Evolutionary conservation across 2,888 invertebrate species (phyloP).

Genomic region (Venusia cambrica): DNA sequence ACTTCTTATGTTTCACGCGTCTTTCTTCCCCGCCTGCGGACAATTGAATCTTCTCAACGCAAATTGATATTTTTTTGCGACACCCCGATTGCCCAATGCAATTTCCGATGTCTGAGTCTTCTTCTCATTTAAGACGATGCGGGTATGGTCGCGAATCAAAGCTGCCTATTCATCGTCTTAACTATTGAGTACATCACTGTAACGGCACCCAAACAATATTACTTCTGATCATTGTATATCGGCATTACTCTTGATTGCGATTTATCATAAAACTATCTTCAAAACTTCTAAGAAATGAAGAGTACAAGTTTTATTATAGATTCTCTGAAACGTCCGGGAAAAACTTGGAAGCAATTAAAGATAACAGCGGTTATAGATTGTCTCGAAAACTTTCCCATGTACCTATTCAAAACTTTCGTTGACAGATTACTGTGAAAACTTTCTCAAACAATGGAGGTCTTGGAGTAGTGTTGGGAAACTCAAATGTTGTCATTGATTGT

Average conservation of each 20-base stretch:
- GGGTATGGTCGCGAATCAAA: conserved; percentile 31
- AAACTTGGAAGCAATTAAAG: conserved; percentile 18
- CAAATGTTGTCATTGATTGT: conserved; percentile 7
- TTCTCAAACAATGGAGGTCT: conserved; percentile 10
- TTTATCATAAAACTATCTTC: conserved; percentile 3
- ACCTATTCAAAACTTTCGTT: conserved; percentile 29
- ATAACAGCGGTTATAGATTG: conserved; percentile 16
- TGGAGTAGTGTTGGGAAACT: conserved; percentile 6
- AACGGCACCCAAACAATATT: conserved; percentile 1
- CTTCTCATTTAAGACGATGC: conserved; percentile 27
- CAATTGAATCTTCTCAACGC: conserved; percentile 58
- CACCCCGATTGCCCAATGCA: conserved; percentile 51
- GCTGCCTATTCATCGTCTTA: conserved; percentile 23
- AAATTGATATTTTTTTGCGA: conserved; percentile 68
- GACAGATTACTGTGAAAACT: conserved; percentile 32
- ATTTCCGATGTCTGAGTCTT: conserved; percentile 43
- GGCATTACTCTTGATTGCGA: not conserved
- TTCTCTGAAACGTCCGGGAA: conserved; percentile 16
- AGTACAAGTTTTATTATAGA: conserved; percentile 18
- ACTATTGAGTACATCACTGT: not conserved
- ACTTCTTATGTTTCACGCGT: conserved; percentile 63
- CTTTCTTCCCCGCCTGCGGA: conserved; percentile 40
- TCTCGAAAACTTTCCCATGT: conserved; percentile 22
- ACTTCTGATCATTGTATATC: too few relatives aligned
- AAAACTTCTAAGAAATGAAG: conserved; percentile 10